Percentiles rank a stretch among this genome's conserved stretches.
Evolutionary conservation across 2,113 vertebrate genomes (phyloP).

Genomic region (Fulica atra): DNA sequence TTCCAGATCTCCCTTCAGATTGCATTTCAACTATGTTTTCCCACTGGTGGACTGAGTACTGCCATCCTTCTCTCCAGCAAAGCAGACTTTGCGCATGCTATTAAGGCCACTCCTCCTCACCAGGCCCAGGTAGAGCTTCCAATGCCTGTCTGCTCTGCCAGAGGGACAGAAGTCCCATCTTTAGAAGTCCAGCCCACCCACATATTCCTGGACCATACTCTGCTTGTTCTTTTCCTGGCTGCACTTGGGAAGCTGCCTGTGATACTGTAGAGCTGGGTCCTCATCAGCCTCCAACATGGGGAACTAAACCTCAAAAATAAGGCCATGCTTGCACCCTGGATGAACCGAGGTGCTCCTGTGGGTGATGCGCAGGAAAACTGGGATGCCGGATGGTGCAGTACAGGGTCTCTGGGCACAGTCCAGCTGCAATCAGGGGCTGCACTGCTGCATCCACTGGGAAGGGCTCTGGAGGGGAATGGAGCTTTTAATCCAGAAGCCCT

Average conservation of each 20-base stretch:
- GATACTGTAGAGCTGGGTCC: neutral
- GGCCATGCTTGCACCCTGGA: neutral
- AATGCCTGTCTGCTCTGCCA: neutral
- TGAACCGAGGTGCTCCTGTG: neutral
- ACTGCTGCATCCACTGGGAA: neutral
- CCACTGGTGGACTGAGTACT: accelerated
- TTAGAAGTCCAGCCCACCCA: neutral
- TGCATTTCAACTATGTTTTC: neutral
- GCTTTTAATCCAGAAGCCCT: neutral
- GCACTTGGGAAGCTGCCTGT: neutral
- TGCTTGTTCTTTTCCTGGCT: neutral
- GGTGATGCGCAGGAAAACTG: accelerated
- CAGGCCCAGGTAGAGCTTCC: neutral
- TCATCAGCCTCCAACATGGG: neutral
- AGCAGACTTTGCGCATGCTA: neutral
- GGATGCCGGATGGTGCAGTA: accelerated
- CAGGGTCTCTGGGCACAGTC: neutral
- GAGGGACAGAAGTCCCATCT: neutral
- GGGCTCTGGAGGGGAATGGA: neutral
- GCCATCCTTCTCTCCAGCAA: neutral
- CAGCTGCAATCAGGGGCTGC: neutral
- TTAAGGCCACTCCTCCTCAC: neutral
- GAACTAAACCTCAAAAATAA: neutral
- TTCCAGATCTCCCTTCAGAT: neutral
- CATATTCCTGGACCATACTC: neutral